A percentile compares a stretch with the other conserved stretches of the same genome.
Evolutionary conservation across 2,888 invertebrate genomes (phyloP).

Genomic region (Harpalus rubripes): DNA sequence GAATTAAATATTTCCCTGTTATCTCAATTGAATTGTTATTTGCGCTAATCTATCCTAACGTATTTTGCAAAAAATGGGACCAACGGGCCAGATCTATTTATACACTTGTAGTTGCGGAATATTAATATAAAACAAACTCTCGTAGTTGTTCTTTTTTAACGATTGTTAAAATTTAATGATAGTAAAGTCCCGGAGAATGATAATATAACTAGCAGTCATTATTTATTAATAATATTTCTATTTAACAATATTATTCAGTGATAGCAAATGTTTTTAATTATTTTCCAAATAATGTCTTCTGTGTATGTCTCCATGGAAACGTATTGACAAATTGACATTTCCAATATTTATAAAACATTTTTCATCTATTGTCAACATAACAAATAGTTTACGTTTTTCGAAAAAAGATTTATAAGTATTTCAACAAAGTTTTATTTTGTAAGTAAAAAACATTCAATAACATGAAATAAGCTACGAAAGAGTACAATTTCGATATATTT

Average conservation of each 20-base stretch:
- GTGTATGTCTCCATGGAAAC: slow-evolving; percentile 1
- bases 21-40: slow-evolving; percentile 59
- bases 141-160: neutral
- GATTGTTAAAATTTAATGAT: neutral
- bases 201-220: neutral
- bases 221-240: too few relatives aligned
- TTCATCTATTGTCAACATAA: slow-evolving; percentile 2
- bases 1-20: slow-evolving; percentile 62
- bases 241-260: too few relatives aligned
- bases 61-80: slow-evolving; percentile 9
- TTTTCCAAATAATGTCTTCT: neutral
- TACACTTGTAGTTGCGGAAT: neutral
- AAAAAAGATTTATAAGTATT: slow-evolving; percentile 2
- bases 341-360: neutral
- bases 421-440: slow-evolving; percentile 11
- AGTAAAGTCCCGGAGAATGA: neutral
- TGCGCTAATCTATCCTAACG: slow-evolving; percentile 38
- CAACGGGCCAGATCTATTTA: neutral
- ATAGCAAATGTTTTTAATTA: too few relatives aligned
- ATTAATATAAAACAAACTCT: too few relatives aligned
- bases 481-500: neutral
- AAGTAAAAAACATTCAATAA: slow-evolving; percentile 26
- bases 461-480: slow-evolving; percentile 2
- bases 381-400: neutral
- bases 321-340: slow-evolving; percentile 26